These are phyloP conservation scores for Troilus luridus DNA, from an alignment of 2,888 invertebrate genomes.

Conservation along the genomic window DNA sequence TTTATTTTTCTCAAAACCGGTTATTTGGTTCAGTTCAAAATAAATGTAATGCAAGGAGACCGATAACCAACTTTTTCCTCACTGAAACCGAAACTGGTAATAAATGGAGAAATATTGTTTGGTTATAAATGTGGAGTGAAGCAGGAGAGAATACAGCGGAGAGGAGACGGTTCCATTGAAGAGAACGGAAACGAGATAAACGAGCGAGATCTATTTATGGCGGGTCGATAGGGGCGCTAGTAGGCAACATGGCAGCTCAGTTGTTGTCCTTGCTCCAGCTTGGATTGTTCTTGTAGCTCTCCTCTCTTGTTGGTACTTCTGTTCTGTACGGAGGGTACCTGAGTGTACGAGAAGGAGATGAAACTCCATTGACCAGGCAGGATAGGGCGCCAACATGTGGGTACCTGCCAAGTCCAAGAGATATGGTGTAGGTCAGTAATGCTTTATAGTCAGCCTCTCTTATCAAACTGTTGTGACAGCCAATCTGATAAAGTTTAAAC, in stretches of 20 bases:
- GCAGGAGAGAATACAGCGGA: not conserved
- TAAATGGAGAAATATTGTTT: too few species aligned
- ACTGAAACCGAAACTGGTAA: too few species aligned
- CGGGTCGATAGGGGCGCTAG: slow-evolving; percentile 21
- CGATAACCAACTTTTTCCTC: too few species aligned
- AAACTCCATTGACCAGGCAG: not conserved
- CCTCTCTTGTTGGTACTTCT: too few species aligned
- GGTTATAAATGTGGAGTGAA: not conserved
- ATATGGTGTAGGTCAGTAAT: slow-evolving; percentile 70
- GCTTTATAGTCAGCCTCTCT: not conserved
- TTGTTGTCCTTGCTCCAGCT: not conserved
- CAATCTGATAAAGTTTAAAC: not conserved
- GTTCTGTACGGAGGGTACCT: too few species aligned
- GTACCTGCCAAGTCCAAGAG: slow-evolving; percentile 81
- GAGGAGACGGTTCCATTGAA: not conserved
- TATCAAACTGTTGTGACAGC: slow-evolving; percentile 19
- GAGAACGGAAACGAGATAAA: slow-evolving; percentile 33
- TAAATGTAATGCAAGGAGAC: too few species aligned
- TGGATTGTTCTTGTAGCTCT: too few species aligned
- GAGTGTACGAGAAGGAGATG: not conserved
- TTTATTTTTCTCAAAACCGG: too few species aligned
- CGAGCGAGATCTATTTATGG: not conserved
- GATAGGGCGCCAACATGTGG: slow-evolving; percentile 74
- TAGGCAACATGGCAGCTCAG: slow-evolving; percentile 10
- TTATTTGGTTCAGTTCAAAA: too few species aligned